Evolutionary conservation across 2,888 invertebrate species (phyloP).

Genomic region (Volucella bombylans): DNA sequence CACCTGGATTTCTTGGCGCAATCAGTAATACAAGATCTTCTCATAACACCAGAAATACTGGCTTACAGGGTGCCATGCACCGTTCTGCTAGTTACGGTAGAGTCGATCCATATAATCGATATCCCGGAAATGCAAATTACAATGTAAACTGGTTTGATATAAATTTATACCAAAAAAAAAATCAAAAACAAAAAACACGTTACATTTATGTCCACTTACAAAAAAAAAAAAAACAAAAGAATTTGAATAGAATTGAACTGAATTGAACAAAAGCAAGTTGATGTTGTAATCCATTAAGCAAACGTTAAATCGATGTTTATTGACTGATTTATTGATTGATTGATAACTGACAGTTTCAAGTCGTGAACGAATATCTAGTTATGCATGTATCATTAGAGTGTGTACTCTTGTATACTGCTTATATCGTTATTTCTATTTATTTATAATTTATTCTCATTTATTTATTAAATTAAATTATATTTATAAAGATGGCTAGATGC

Average conservation of each 20-base stretch:
- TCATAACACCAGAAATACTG: conserved; percentile 77
- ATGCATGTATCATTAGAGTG: conserved; percentile 74
- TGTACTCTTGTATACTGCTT: conserved; percentile 73
- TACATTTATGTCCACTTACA: conserved; percentile 30
- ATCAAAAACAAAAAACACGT: conserved; percentile 13
- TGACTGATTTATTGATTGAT: conserved; percentile 13
- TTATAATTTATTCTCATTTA: conserved; percentile 20
- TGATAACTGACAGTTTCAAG: conserved; percentile 41
- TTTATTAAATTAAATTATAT: conserved; percentile 1
- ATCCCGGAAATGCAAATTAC: conserved; percentile 72
- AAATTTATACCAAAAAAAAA: conserved; percentile 44
- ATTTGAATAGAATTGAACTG: too few relatives aligned
- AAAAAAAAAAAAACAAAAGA: conserved; percentile 4
- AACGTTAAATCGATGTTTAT: conserved; percentile 50
- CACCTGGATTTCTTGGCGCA: conserved; percentile 81
- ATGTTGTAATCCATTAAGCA: conserved; percentile 62
- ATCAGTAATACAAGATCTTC: conserved; percentile 79
- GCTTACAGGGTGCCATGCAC: conserved; percentile 75
- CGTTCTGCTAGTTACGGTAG: conserved; percentile 68
- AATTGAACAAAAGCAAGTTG: conserved; percentile 46
- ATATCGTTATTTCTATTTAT: conserved; percentile 38
- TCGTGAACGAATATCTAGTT: conserved; percentile 56
- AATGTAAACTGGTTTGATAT: conserved; percentile 74
- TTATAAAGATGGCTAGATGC: conserved; percentile 24
- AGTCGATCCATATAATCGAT: conserved; percentile 70